phyloP scores from a whole-genome alignment of 2,888 invertebrate species.

The Orthosia gracilis region DNA sequence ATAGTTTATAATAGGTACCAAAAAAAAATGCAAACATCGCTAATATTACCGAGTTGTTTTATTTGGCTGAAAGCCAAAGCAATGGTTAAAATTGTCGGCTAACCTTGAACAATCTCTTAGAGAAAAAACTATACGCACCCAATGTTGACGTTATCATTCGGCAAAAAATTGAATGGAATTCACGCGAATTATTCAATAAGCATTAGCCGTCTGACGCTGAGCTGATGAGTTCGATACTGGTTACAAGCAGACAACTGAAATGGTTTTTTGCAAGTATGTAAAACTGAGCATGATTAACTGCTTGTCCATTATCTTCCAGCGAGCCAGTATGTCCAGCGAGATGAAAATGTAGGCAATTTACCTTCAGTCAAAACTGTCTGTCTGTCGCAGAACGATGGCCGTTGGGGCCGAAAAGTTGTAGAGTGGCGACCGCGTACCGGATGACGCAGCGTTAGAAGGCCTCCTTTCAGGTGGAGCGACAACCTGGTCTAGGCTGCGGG shows the following conservation, averaged over 20 bases:
- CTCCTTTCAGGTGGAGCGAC: too few species aligned
- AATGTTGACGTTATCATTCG: conserved; percentile 34
- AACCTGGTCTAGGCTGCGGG: too few species aligned
- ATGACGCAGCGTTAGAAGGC: too few species aligned
- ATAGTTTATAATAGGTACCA: conserved; percentile 23
- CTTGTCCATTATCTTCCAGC: too few species aligned
- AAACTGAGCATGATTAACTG: background rate
- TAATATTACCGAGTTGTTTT: conserved; percentile 25
- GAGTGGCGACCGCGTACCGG: too few species aligned
- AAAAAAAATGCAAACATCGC: conserved; percentile 21
- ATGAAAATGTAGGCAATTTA: too few species aligned
- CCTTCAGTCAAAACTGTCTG: too few species aligned
- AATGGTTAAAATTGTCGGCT: conserved; percentile 50
- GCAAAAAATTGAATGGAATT: conserved; percentile 23
- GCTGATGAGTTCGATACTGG: background rate
- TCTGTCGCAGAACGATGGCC: too few species aligned
- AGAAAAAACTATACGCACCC: conserved; percentile 20
- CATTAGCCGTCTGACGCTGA: background rate
- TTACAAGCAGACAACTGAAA: background rate
- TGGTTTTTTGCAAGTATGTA: background rate
- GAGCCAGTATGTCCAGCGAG: too few species aligned
- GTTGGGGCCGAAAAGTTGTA: too few species aligned
- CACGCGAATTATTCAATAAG: conserved; percentile 14
- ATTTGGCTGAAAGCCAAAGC: conserved; percentile 45
- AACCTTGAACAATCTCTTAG: conserved; percentile 42